A percentile compares a stretch with the other conserved stretches of the same genome.
Evolutionary conservation across 2,113 vertebrate genomes (phyloP).

Genomic region (Anthoscopus minutus): DNA sequence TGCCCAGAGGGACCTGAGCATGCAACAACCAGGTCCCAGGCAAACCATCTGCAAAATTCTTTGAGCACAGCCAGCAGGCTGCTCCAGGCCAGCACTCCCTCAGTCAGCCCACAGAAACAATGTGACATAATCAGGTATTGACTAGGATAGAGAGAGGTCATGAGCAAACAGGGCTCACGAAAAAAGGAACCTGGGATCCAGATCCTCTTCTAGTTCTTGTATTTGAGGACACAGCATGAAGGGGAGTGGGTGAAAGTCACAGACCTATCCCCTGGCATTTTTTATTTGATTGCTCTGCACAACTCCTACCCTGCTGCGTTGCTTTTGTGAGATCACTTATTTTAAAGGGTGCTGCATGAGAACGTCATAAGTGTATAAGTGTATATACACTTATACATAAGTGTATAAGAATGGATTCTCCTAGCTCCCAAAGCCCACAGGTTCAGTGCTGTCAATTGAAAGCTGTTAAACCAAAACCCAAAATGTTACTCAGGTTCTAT

Average conservation of each 20-base stretch:
- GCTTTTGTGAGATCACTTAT: neutral
- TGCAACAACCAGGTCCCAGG: neutral
- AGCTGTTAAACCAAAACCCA: neutral
- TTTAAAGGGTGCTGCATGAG: neutral
- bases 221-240: neutral
- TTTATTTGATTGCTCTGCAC: rapidly evolving
- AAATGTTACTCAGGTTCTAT: neutral
- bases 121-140: neutral
- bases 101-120: neutral
- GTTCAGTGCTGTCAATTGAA: neutral
- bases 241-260: rapidly evolving
- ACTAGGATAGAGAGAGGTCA: neutral
- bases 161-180: rapidly evolving
- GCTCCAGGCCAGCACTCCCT: neutral
- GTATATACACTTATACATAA: too few species aligned
- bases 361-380: too few species aligned
- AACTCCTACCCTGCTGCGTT: rapidly evolving
- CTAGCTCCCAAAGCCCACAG: neutral
- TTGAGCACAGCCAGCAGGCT: neutral
- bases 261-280: neutral
- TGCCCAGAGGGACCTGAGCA: neutral
- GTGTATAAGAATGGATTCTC: neutral
- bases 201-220: neutral
- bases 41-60: neutral
- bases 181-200: neutral